These are phyloP conservation scores for Megalopta genalis DNA, from an alignment of 1,140 invertebrate species.

Conservation along the genomic window DNA sequence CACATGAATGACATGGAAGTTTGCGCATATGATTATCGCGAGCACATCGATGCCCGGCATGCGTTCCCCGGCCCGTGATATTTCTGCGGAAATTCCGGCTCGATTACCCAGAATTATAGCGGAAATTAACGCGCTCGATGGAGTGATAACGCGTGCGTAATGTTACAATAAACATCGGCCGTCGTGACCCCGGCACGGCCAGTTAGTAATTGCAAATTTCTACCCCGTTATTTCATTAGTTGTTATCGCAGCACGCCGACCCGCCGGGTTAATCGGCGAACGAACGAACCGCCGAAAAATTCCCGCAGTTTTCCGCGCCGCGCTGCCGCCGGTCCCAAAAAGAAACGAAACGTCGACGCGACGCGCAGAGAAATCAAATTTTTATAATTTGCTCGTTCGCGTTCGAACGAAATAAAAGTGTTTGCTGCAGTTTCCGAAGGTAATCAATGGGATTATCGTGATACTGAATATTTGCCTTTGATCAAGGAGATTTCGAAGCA, in stretches of 20 bases:
- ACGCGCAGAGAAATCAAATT: no score
- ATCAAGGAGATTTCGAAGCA: no score
- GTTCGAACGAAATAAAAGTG: no score
- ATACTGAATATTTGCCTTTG: no score
- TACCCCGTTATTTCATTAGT: slow-evolving; percentile 35
- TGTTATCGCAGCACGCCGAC: neutral
- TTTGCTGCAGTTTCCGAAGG: no score
- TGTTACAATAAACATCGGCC: slow-evolving; percentile 27
- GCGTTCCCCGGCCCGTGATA: neutral
- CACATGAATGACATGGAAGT: slow-evolving; percentile 35
- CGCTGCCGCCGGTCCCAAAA: no score
- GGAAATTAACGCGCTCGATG: slow-evolving; percentile 35
- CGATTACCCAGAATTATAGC: slow-evolving; percentile 41
- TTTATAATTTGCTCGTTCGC: no score
- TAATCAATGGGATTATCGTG: no score
- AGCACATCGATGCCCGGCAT: neutral
- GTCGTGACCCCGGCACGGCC: neutral
- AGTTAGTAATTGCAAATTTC: slow-evolving; percentile 24
- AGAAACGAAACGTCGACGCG: no score
- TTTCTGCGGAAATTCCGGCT: slow-evolving; percentile 39
- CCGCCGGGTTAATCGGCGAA: neutral
- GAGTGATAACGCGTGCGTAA: slow-evolving; percentile 14
- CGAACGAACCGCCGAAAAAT: neutral
- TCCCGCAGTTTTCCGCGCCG: no score
- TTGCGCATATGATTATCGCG: slow-evolving; percentile 32